A percentile compares a stretch with the other conserved stretches of the same genome.
Conservation (phyloP, 2,797 vertebrate species). For the Acomys russatus region DNA sequence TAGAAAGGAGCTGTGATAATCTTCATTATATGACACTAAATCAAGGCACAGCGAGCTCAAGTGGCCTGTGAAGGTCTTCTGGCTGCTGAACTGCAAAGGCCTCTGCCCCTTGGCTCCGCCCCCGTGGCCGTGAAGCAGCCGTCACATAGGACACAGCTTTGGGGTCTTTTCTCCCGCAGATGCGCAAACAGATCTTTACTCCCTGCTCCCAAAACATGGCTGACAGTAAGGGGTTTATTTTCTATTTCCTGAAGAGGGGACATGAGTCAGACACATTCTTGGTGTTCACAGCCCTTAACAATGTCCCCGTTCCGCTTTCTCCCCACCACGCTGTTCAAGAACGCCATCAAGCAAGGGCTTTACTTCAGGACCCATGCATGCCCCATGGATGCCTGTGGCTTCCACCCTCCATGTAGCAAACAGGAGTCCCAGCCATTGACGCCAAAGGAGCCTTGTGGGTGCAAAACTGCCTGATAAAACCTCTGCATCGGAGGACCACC, state of each 20-base stretch:
- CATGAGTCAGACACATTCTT: not conserved
- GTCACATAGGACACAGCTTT: no score
- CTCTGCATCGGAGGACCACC: not conserved
- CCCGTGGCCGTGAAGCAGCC: not conserved
- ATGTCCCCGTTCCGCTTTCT: not conserved
- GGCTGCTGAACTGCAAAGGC: not conserved
- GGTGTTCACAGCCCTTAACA: not conserved
- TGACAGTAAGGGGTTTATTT: not conserved
- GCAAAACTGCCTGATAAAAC: not conserved
- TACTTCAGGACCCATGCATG: not conserved
- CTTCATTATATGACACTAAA: not conserved
- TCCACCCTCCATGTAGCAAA: not conserved
- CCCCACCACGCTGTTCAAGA: not conserved
- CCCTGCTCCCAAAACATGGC: not conserved
- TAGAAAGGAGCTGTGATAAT: rapidly evolving
- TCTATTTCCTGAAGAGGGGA: not conserved
- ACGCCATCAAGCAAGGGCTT: not conserved
- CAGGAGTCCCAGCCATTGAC: not conserved
- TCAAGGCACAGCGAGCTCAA: not conserved
- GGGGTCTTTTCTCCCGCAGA: not conserved
- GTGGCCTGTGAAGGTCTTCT: no score
- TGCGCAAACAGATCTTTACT: no score
- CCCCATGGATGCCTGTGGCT: not conserved
- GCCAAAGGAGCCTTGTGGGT: not conserved
- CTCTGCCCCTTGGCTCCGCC: not conserved